These are phyloP conservation scores for Trichosurus vulpecula DNA, from an alignment of 2,797 vertebrate genomes.

Conservation along the genomic window DNA sequence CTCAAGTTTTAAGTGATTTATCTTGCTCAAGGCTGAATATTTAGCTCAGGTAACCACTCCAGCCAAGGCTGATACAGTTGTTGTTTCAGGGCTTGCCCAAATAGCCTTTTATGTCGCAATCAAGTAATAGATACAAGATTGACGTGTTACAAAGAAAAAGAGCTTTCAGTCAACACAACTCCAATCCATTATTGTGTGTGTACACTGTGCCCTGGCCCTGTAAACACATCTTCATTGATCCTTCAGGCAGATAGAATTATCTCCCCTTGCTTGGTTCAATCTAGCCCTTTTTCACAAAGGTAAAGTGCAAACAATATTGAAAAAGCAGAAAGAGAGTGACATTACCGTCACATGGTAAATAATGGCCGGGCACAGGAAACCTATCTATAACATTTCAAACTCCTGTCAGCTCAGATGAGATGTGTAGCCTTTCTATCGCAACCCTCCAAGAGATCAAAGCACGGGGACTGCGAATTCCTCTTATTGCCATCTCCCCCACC, in stretches of 20 bases:
- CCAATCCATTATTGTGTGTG: conserved; percentile 96
- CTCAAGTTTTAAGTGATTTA: conserved; percentile 80
- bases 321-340: conserved; percentile 89
- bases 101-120: conserved; percentile 88
- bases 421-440: conserved; percentile 88
- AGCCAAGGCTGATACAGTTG: conserved; percentile 84
- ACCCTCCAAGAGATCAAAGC: conserved; percentile 88
- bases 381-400: conserved; percentile 94
- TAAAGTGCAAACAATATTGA: conserved; percentile 94
- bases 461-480: conserved; percentile 85
- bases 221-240: conserved; percentile 99
- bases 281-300: conserved; percentile 92
- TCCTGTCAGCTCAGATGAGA: conserved; percentile 93
- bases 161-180: conserved; percentile 95
- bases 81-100: conserved; percentile 87
- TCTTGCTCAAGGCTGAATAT: conserved; percentile 79
- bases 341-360: conserved; percentile 94
- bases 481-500: conserved; percentile 85
- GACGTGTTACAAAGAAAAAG: conserved; percentile 94
- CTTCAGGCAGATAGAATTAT: conserved; percentile 94
- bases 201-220: conserved; percentile 90
- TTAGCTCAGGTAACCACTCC: conserved; percentile 82
- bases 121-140: conserved; percentile 89
- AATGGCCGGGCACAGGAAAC: conserved; percentile 88
- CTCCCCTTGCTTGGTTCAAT: conserved; percentile 91